Base-by-base conservation (phyloP, 37 sponge, comb jelly and placozoan species). In the Petrosia ficiformis region DNA sequence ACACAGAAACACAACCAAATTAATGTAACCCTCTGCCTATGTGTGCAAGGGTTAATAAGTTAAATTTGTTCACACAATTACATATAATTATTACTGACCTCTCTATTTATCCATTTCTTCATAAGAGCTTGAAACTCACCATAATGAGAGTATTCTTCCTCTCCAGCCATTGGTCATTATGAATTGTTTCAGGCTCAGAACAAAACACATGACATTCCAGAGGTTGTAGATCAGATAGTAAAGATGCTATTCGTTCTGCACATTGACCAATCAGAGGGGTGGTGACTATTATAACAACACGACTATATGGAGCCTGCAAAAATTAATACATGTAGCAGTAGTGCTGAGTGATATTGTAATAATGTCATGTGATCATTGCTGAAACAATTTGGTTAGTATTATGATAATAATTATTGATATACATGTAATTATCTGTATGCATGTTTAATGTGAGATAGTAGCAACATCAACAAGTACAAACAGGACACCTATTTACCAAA, bases 41-140 rank as follows among this genome's bases (percentile, higher is more conserved):
- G n/a, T n/a, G n/a, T n/a, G n/a, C n/a, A n/a, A n/a, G n/a, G n/a
- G n/a, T n/a, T n/a, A n/a, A n/a, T n/a, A n/a, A n/a, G n/a, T n/a
- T n/a, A n/a, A n/a, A n/a, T n/a, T 2, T 59, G 61, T 5, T 30
- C 61, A 59, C 57, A 6, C 3, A 16, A 11, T 29, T 71, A 6
- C 2, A n/a, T n/a, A n/a, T n/a, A n/a, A n/a, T n/a, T n/a, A n/a
- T n/a, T n/a, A n/a, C n/a, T n/a, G n/a, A 77, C 85, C 57, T 84
- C 85, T 72, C 85, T 84, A 36, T 84, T 72, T 29, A 78, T 84
- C 85, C 85, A 84, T 29, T 78, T 84, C 39, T 67, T 84, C 58
- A 84, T 48, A 14, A 84, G 79, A 0, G 72, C 78, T 44, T 84
- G 78, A 40, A 84, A 84, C 79, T 84, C 85, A 40, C 79, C 78